Percentiles rank a stretch among this genome's conserved stretches.
These are phyloP conservation scores for Drosophila demipolita DNA, from an alignment of 2,888 invertebrate genomes.

Conservation along the genomic window DNA sequence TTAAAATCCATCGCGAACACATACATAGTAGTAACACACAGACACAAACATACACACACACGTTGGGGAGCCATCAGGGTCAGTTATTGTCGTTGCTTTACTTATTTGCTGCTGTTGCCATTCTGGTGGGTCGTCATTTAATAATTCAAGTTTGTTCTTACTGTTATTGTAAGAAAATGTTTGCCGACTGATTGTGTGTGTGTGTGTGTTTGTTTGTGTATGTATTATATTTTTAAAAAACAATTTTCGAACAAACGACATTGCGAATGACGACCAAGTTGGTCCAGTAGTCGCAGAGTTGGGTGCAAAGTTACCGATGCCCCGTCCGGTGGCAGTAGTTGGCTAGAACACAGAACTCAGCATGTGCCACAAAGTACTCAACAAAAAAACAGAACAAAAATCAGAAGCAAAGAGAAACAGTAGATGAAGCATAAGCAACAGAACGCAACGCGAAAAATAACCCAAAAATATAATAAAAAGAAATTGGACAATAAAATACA, in stretches of 20 bases:
- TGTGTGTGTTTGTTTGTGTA: slow-evolving; percentile 18
- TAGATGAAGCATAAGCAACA: slow-evolving; percentile 76
- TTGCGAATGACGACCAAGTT: slow-evolving; percentile 68
- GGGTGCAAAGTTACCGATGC: slow-evolving; percentile 11
- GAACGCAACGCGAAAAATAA: slow-evolving; percentile 65
- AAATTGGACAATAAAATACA: slow-evolving; percentile 81
- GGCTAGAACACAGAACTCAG: slow-evolving; percentile 55
- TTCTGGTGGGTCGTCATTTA: slow-evolving; percentile 66
- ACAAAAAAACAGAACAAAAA: slow-evolving; percentile 41
- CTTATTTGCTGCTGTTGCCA: slow-evolving; percentile 30
- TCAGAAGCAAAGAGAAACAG: slow-evolving; percentile 57
- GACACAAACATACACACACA: not conserved
- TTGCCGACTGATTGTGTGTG: slow-evolving; percentile 23
- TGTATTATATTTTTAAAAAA: slow-evolving; percentile 69
- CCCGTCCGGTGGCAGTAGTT: slow-evolving; percentile 31
- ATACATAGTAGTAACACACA: slow-evolving; percentile 11
- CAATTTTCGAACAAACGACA: slow-evolving; percentile 70
- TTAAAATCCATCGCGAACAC: slow-evolving; percentile 44
- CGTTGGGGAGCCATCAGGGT: slow-evolving; percentile 29
- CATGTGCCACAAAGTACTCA: slow-evolving; percentile 73
- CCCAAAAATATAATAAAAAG: slow-evolving; percentile 78
- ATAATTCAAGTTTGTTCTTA: slow-evolving; percentile 66
- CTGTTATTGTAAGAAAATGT: slow-evolving; percentile 45
- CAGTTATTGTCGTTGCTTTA: slow-evolving; percentile 25
- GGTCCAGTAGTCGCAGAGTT: slow-evolving; percentile 30